phyloP scores from a whole-genome alignment of 1,140 invertebrate species.

The Rhagoletis pomonella region DNA sequence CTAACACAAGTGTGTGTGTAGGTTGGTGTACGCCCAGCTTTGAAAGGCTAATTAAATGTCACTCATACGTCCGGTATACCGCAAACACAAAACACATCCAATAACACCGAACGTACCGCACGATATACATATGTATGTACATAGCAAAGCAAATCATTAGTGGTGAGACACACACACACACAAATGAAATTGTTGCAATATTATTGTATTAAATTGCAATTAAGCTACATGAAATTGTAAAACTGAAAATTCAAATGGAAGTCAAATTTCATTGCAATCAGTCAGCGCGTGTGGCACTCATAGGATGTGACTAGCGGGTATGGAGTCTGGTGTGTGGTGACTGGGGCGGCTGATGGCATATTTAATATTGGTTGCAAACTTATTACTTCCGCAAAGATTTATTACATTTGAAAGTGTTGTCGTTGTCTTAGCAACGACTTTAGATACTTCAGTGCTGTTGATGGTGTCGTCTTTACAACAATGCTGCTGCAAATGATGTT shows the following conservation, averaged over 20 bases:
- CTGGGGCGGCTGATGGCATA: neutral
- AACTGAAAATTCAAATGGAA: too few relatives aligned
- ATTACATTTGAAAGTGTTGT: neutral
- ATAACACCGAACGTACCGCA: neutral
- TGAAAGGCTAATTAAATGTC: slow-evolving; percentile 25
- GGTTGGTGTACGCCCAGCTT: neutral
- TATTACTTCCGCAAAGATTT: neutral
- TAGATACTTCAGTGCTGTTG: neutral
- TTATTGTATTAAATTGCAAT: slow-evolving; percentile 32
- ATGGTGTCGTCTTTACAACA: neutral
- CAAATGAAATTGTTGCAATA: neutral
- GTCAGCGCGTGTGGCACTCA: neutral
- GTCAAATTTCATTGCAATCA: neutral
- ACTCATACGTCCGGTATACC: slow-evolving; percentile 2
- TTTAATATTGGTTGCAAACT: neutral
- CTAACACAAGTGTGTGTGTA: neutral
- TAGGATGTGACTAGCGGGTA: neutral
- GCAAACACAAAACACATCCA: neutral
- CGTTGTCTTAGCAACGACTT: neutral
- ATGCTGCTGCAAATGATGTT: neutral
- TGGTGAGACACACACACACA: neutral
- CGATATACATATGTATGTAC: neutral
- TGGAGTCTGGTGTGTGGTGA: neutral
- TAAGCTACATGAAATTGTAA: neutral
- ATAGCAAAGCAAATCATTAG: neutral